Percentiles rank a stretch among this genome's conserved stretches.
Conservation (phyloP, 1,140 invertebrate species). For the Drosophila burlai region DNA sequence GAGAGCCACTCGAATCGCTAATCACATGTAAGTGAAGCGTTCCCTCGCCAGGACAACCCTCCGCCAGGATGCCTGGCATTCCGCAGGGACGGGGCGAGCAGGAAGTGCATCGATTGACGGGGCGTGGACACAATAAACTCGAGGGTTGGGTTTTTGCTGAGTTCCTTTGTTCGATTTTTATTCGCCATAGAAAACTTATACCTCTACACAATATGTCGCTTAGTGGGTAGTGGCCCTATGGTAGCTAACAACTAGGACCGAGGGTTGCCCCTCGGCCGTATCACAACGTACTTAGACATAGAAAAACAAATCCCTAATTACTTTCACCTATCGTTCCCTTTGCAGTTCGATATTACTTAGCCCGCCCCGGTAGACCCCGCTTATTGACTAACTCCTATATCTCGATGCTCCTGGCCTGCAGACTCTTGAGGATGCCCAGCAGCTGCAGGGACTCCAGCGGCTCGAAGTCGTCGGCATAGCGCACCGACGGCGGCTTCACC, state of each 20-base stretch:
- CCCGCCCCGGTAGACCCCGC: slow-evolving; percentile 14
- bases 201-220: slow-evolving; percentile 46
- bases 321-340: slow-evolving; percentile 79
- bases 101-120: slow-evolving; percentile 37
- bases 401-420: slow-evolving; percentile 72
- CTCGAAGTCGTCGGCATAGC: slow-evolving; percentile 80
- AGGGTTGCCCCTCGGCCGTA: slow-evolving; percentile 40
- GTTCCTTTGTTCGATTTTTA: slow-evolving; percentile 62
- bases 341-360: slow-evolving; percentile 68
- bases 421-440: slow-evolving; percentile 73
- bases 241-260: slow-evolving; percentile 42
- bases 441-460: slow-evolving; percentile 76
- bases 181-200: slow-evolving; percentile 63
- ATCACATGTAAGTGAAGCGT: slow-evolving; percentile 75
- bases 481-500: slow-evolving; percentile 55
- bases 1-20: slow-evolving; percentile 77
- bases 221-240: slow-evolving; percentile 39
- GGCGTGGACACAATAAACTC: slow-evolving; percentile 34
- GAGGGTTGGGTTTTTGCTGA: slow-evolving; percentile 62
- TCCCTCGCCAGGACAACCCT: slow-evolving; percentile 29
- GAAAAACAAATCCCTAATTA: slow-evolving; percentile 47
- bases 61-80: slow-evolving; percentile 21
- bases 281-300: slow-evolving; percentile 57
- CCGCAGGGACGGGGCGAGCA: slow-evolving; percentile 7
- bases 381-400: slow-evolving; percentile 30